These are phyloP conservation scores for Dicaeum eximium DNA, from an alignment of 2,113 vertebrate species.

Conservation along the genomic window DNA sequence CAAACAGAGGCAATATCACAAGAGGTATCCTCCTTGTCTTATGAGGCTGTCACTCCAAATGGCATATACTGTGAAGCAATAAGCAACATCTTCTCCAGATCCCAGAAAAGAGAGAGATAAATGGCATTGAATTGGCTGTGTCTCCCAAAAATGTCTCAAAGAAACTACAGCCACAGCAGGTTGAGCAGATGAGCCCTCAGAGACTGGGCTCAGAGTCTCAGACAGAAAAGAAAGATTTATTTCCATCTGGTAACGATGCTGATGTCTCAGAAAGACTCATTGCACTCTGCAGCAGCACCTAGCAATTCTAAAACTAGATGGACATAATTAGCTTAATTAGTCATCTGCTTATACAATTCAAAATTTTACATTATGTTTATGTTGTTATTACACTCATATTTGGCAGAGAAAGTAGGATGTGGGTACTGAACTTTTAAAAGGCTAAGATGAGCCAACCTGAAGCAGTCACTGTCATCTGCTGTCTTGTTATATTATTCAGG, in stretches of 20 bases:
- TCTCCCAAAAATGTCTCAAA: slow-evolving; percentile 19
- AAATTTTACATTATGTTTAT: background rate
- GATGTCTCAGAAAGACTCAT: background rate
- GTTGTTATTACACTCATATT: background rate
- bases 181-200: slow-evolving; percentile 23
- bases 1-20: background rate
- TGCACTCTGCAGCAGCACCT: background rate
- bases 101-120: background rate
- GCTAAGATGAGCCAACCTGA: background rate
- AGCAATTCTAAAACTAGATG: background rate
- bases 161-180: background rate
- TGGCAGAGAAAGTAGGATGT: background rate
- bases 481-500: slow-evolving; percentile 33
- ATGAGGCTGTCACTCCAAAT: background rate
- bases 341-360: background rate
- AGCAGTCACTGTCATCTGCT: slow-evolving; percentile 33
- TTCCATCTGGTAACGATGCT: slow-evolving; percentile 3
- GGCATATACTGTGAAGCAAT: background rate
- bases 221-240: slow-evolving; percentile 26
- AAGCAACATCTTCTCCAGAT: background rate
- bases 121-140: slow-evolving; percentile 25
- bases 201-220: background rate
- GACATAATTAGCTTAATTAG: background rate
- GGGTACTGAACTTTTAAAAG: background rate
- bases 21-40: background rate